Evolutionary conservation across 2,888 invertebrate species (phyloP).

Genomic region (Periphyllus acericola): DNA sequence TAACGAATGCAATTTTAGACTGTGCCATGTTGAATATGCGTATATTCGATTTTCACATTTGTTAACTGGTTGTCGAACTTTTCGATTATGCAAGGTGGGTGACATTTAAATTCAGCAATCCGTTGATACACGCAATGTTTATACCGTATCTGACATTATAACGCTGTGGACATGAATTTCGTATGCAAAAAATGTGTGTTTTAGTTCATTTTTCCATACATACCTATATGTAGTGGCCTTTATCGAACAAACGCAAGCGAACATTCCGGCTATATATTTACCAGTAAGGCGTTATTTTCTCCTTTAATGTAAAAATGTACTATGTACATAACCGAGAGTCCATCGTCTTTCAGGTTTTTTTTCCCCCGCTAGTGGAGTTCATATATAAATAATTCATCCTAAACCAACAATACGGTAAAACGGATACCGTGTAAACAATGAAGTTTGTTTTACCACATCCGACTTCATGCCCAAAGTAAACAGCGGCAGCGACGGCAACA

Average conservation of each 20-base stretch:
- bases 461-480: conserved; percentile 44
- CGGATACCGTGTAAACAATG: conserved; percentile 61
- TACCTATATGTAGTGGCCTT: background rate
- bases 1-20: background rate
- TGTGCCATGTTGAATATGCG: background rate
- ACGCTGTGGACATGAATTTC: background rate
- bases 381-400: conserved; percentile 61
- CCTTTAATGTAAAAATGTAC: conserved; percentile 42
- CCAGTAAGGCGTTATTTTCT: conserved; percentile 44
- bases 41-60: background rate
- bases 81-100: background rate
- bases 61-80: background rate
- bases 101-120: background rate
- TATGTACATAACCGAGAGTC: conserved; percentile 45
- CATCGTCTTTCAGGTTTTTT: conserved; percentile 4
- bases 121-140: background rate
- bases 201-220: background rate
- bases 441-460: conserved; percentile 59
- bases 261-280: conserved; percentile 6
- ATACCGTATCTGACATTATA: background rate
- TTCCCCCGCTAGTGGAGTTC: conserved; percentile 12
- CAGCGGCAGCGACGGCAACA: background rate
- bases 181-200: background rate
- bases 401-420: conserved; percentile 58
- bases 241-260: conserved; percentile 28